phyloP scores from a whole-genome alignment of 2,888 invertebrate genomes.

The Drosophila emarginata region DNA sequence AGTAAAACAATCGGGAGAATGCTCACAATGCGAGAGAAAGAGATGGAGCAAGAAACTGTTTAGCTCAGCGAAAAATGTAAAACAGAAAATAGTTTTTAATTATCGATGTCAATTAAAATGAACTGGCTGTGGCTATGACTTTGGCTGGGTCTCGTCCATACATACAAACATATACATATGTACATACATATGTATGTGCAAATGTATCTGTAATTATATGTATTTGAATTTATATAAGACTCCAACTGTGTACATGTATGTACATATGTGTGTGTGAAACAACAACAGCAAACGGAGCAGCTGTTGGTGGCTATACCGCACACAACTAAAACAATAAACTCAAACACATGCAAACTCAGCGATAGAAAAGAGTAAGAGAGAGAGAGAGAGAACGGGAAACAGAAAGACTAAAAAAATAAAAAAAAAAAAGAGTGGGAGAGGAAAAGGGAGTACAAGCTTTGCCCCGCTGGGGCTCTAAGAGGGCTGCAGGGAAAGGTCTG shows the following conservation, averaged over 20 bases:
- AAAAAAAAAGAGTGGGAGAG: neutral
- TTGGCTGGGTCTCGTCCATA: neutral
- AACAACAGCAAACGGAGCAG: slow-evolving; percentile 28
- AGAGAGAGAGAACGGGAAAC: neutral
- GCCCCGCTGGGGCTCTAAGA: no score
- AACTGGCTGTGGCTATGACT: slow-evolving; percentile 54
- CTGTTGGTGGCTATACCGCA: slow-evolving; percentile 31
- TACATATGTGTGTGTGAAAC: slow-evolving; percentile 2
- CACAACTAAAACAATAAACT: slow-evolving; percentile 65
- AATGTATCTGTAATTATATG: neutral
- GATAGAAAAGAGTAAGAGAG: neutral
- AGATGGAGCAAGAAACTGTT: slow-evolving; percentile 3
- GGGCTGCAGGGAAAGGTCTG: slow-evolving; percentile 22
- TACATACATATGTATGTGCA: neutral
- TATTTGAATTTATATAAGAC: slow-evolving; percentile 2
- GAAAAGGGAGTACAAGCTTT: slow-evolving; percentile 18
- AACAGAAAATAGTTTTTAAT: slow-evolving; percentile 71
- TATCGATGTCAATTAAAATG: slow-evolving; percentile 78
- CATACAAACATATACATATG: slow-evolving; percentile 53
- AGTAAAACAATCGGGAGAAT: neutral
- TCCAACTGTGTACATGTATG: slow-evolving; percentile 46
- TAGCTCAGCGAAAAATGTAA: slow-evolving; percentile 31
- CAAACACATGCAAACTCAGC: slow-evolving; percentile 15
- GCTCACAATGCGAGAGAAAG: neutral
- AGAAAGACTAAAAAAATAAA: no score